Evolutionary conservation across 2,797 vertebrate genomes (phyloP), one percentile per base, ranked within the genome.

Genomic region (Muscicapa comitata): DNA sequence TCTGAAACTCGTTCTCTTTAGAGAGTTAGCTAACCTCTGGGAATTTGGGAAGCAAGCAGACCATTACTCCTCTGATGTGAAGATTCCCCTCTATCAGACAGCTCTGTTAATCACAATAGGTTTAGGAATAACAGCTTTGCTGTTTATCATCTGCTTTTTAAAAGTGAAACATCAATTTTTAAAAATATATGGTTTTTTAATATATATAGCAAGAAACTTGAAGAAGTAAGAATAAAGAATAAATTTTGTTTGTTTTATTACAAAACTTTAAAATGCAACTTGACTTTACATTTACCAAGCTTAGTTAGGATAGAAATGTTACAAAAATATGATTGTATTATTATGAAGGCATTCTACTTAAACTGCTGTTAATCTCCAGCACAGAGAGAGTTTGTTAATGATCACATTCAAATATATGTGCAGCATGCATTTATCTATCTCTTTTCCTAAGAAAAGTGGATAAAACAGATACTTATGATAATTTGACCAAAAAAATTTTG

Each of bases 181-280:
- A 9, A 0, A 3, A 58, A 59, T 1, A 47, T 9, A 8, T 18
- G 8, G 0, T 18, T 57, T 62, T 57, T 14, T 8, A 28, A 53
- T 29, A 40, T 15, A 40, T 48, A 8, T 54, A 65, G 15, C 9
- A 24, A 31, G 12, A 67, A 77, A 48, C 17, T 42, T 20, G 7
- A 57, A 55, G 18, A 80, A 57, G 24, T 59, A 63, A 77, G 19
- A 71, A 55, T 47, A 65, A 91, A 54, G 5, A 58, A 45, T 57
- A 51, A 54, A 4, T 19, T 10, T 11, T 26, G 1, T 42, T 62
- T 47, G 15, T 6, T 77, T 72, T 58, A 25, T 51, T 68, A 43
- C 7, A 47, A 37, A 81, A 68, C 25, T 83, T 63, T 25, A 67
- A 91, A 38, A 21, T 40, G 40, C 25, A 68, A 23, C 25, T 38